Conservation (phyloP, 2,888 invertebrate species). For the Biston betularia region DNA sequence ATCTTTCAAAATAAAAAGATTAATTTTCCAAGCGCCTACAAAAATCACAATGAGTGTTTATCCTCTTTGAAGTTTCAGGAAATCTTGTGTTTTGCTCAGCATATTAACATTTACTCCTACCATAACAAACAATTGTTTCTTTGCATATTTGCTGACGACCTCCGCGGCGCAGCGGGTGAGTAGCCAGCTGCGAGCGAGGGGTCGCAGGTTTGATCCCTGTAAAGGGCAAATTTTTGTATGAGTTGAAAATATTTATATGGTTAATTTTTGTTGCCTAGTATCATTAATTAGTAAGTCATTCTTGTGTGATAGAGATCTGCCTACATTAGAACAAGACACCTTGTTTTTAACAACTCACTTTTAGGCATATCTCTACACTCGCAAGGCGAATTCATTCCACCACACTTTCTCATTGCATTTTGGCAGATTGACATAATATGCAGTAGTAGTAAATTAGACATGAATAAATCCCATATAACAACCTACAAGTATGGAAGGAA, state of each 20-base stretch:
- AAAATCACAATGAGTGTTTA: not conserved
- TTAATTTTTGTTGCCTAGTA: not conserved
- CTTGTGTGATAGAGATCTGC: not conserved
- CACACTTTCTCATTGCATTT: no score
- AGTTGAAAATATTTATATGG: constrained; percentile 3
- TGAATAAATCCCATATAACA: no score
- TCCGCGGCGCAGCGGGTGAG: constrained; percentile 35
- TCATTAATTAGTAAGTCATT: not conserved
- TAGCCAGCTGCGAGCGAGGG: constrained; percentile 35
- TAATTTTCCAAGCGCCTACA: not conserved
- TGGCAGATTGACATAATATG: not conserved
- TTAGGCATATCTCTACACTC: not conserved
- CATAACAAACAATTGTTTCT: constrained; percentile 35
- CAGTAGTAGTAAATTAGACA: no score
- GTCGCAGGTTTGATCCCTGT: constrained; percentile 34
- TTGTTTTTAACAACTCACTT: no score
- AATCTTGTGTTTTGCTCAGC: not conserved
- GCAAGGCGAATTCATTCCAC: no score
- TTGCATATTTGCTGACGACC: constrained; percentile 38
- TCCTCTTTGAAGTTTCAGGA: no score
- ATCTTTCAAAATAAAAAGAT: not conserved
- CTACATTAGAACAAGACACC: not conserved
- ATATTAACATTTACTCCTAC: constrained; percentile 13
- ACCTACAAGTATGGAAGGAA: no score
- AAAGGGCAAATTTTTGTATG: constrained; percentile 15